Evolutionary conservation across 2,113 vertebrate species (phyloP).

Genomic region (Clarias magur): DNA sequence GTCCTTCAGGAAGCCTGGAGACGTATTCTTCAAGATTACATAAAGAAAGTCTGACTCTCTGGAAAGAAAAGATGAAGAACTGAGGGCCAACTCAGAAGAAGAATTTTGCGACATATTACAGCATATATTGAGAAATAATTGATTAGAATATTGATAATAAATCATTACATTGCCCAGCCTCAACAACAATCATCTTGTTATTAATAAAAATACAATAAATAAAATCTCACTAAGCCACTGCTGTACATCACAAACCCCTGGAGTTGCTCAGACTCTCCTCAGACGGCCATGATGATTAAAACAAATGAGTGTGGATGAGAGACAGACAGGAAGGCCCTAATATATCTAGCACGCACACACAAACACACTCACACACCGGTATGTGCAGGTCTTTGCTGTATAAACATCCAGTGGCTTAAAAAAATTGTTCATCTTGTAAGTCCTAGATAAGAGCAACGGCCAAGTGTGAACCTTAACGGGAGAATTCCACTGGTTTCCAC

Average conservation of each 20-base stretch:
- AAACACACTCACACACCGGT: neutral
- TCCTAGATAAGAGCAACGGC: neutral
- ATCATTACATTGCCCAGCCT: no score
- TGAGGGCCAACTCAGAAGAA: no score
- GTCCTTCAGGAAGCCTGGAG: no score
- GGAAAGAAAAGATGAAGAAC: no score
- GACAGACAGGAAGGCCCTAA: neutral
- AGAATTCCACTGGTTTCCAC: slow-evolving; percentile 46
- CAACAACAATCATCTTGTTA: no score
- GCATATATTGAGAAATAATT: neutral
- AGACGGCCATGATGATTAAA: neutral
- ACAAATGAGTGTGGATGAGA: neutral
- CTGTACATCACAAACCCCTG: neutral
- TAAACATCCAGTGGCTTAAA: slow-evolving; percentile 63
- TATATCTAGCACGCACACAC: neutral
- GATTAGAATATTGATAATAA: neutral
- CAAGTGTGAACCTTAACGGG: neutral
- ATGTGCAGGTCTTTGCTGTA: slow-evolving; percentile 47
- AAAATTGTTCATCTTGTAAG: slow-evolving; percentile 56
- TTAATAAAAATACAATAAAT: neutral
- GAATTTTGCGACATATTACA: no score
- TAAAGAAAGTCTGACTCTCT: no score
- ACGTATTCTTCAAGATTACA: no score
- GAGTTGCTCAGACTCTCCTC: neutral
- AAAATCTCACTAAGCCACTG: neutral